Evolutionary conservation across 2,113 vertebrate species (phyloP), one percentile per base, ranked within the genome.

Genomic region (Syrmaticus mikado): DNA sequence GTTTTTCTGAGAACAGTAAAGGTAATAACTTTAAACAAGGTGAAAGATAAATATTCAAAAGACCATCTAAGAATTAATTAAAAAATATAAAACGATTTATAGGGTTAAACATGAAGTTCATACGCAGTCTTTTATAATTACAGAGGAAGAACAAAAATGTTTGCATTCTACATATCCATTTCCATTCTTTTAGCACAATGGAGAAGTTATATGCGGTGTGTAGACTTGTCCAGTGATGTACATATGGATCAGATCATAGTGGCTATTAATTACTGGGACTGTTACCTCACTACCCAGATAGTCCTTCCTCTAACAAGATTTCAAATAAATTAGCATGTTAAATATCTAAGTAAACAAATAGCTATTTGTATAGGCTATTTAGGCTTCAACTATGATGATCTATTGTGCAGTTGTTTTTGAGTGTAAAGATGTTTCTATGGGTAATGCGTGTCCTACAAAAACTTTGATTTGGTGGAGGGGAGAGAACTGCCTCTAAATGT

Each of bases 111-210:
- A 2, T 64, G 28, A 80, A 77, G 50, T 89, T 74, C 45, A 12
- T 79, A 34, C 62, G 3, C 27, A 45, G 8, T 50, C 15, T 30
- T 95, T 81, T 72, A 34, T 67, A 38, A 38, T 79, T 89, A 40
- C 20, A 45, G n/a, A 62, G 5, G 15, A 57, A 85, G 80, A 86
- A 5, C 2, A 55, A 80, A 80, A 64, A 57, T 7, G 36, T 17
- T 80, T 95, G 46, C 52, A n/a, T 78, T 94, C 93, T 94, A 87
- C 62, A 58, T n/a, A 68, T 90, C 61, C 62, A 58, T 95, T 97
- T 53, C 30, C 67, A 34, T 66, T 91, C n/a, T 52, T 73, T 43
- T 61, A 52, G 38, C 32, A 60, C 34, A 78, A 62, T 72, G 53
- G 65, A 82, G 77, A 80, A 45, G 4, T n/a, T 70, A 8, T 55